Base-by-base conservation (phyloP, 2,797 vertebrate genomes). In the Poeciliopsis turneri region DNA sequence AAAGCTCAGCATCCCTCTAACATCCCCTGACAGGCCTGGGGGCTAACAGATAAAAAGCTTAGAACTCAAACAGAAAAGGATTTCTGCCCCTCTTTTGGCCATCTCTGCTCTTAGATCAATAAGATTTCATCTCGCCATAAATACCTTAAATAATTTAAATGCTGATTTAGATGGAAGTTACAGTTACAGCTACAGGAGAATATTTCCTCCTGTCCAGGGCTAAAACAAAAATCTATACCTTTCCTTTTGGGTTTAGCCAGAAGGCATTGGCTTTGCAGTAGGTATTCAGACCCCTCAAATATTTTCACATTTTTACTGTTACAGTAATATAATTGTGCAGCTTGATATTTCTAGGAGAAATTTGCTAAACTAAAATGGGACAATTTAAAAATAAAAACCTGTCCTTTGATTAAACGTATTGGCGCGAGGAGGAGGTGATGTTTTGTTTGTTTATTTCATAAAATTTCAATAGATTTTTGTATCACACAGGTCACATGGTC, bases 11-110 rank as follows among this genome's bases (percentile, higher is more conserved):
- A 92, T 92, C 90, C 90, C 91, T 72, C 91, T 87, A 91, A 92
- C 90, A 90, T 92, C 90, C 90, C 90, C 82, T 77, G 69, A 92
- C 90, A 91, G 85, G 92, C 94, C 94, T 94, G 89, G 84, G 93
- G 93, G 91, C 82, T 75, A 78, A 57, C 79, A 92, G 94, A 95
- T 95, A 95, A 96, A 95, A 94, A 92, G 93, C 92, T 91, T 94
- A 93, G 90, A 90, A 90, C 84, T 85, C 88, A 89, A 92, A 93
- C 92, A 91, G 94, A 92, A 94, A 92, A 94, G 82, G 90, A 87
- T 86, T 76, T 82, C 80, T 90, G 66, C 73, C 80, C 84, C 69
- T 80, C 68, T 85, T 87, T 86, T 85, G 77, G 71, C 83, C 86
- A 84, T 91, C 87, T 88, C 77, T 81, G 84, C 86, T 88, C 83